A percentile compares a stretch with the other conserved stretches of the same genome.
phyloP scores from a whole-genome alignment of 2,888 invertebrate genomes.

The Periphyllus acericola region DNA sequence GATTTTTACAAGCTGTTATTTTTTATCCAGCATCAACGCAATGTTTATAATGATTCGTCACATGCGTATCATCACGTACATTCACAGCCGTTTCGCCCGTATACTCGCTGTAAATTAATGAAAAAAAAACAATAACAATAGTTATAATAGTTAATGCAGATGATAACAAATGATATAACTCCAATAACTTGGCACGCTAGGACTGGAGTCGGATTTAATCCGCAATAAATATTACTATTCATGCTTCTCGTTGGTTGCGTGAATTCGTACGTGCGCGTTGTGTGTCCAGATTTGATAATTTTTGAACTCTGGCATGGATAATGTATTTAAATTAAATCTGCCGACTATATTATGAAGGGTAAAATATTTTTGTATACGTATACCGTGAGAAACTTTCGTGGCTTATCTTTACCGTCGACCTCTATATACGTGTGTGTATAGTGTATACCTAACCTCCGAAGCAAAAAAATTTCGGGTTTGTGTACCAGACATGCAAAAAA shows the following conservation, averaged over 20 bases:
- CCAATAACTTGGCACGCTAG: neutral
- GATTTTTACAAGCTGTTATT: no score
- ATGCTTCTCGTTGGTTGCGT: neutral
- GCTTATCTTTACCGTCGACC: constrained; percentile 22
- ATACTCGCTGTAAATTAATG: no score
- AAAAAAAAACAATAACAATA: neutral
- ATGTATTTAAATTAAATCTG: constrained; percentile 32
- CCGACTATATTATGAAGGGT: neutral
- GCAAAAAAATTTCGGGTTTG: neutral
- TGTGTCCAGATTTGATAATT: constrained; percentile 15
- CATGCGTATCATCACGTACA: no score
- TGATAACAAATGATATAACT: neutral
- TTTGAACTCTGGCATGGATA: neutral
- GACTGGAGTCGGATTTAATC: neutral
- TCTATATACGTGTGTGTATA: neutral
- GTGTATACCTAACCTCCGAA: neutral
- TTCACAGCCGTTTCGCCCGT: no score
- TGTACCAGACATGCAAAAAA: constrained; percentile 6
- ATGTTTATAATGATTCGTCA: no score
- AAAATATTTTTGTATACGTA: neutral
- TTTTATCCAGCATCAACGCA: no score
- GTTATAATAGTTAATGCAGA: neutral
- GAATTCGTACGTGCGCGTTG: neutral
- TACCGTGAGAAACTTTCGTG: neutral
- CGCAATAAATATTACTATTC: no score